Percentiles rank a stretch among this genome's conserved stretches.
Conservation (phyloP, 2,113 vertebrate genomes). For the Neogobius melanostomus region DNA sequence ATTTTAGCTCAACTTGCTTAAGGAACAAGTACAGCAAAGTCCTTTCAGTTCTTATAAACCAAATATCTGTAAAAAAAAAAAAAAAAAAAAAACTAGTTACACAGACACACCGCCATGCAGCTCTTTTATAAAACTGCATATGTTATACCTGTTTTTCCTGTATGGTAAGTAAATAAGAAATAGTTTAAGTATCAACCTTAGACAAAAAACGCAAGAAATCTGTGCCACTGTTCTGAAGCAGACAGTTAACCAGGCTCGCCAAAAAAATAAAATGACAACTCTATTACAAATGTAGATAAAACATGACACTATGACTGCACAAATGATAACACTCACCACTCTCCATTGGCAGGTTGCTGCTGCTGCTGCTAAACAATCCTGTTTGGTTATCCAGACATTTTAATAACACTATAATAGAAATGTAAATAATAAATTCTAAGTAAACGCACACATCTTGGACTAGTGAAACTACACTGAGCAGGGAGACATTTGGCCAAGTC, state of each 20-base stretch:
- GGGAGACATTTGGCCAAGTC: accelerated
- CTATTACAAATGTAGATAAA: background rate
- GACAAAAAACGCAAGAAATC: background rate
- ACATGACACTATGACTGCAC: background rate
- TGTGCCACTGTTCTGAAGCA: background rate
- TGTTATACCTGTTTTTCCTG: background rate
- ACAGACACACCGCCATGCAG: background rate
- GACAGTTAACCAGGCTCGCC: background rate
- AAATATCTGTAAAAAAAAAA: background rate
- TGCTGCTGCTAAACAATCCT: background rate
- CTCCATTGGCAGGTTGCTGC: background rate
- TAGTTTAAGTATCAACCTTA: background rate
- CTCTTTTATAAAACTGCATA: background rate
- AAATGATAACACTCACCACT: conserved; percentile 29
- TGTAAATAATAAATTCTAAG: background rate
- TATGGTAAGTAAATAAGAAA: background rate
- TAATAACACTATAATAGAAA: background rate
- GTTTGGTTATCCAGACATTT: background rate
- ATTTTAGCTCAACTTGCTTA: background rate
- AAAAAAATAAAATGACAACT: too few relatives aligned
- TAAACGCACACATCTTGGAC: background rate
- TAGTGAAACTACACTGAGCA: background rate
- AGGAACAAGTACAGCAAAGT: too few relatives aligned
- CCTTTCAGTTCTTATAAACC: background rate
- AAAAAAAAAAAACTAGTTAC: too few relatives aligned